phyloP scores from a whole-genome alignment of 2,113 vertebrate species.

The Psettodes erumei region DNA sequence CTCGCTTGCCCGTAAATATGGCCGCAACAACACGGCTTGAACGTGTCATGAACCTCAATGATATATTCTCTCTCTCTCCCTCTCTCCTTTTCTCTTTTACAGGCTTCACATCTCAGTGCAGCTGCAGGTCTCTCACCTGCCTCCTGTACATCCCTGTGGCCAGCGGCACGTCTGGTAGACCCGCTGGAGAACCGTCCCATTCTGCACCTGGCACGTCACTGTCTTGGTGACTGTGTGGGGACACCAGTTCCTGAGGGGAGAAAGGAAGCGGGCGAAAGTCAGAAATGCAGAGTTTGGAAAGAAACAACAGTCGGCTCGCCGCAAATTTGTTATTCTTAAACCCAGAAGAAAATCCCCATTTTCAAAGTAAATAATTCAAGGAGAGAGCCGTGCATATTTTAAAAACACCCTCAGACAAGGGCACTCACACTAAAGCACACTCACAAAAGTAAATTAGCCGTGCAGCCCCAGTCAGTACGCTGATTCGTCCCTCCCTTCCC shows the following conservation, averaged over 20 bases:
- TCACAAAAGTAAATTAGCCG: constrained; percentile 48
- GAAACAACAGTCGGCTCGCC: not conserved
- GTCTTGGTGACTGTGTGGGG: constrained; percentile 91
- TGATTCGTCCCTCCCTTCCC: constrained; percentile 25
- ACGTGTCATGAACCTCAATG: not conserved
- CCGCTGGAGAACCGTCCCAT: constrained; percentile 92
- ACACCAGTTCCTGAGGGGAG: constrained; percentile 92
- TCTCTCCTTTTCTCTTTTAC: not conserved
- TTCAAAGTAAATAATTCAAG: constrained; percentile 23
- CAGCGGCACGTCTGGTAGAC: constrained; percentile 95
- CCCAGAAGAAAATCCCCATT: constrained; percentile 6
- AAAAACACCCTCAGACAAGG: constrained; percentile 13
- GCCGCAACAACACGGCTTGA: not conserved
- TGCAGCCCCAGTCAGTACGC: constrained; percentile 24
- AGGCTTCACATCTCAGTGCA: not conserved
- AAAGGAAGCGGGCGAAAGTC: not conserved
- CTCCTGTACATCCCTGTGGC: constrained; percentile 90
- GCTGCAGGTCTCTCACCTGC: constrained; percentile 83
- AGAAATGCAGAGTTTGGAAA: not conserved
- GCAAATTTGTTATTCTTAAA: constrained; percentile 1
- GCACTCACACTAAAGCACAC: not conserved
- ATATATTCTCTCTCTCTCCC: not conserved
- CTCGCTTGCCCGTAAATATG: not conserved
- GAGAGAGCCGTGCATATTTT: not conserved
- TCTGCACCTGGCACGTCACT: constrained; percentile 92